phyloP scores from a whole-genome alignment of 2,113 vertebrate genomes.

The Nothobranchius furzeri region DNA sequence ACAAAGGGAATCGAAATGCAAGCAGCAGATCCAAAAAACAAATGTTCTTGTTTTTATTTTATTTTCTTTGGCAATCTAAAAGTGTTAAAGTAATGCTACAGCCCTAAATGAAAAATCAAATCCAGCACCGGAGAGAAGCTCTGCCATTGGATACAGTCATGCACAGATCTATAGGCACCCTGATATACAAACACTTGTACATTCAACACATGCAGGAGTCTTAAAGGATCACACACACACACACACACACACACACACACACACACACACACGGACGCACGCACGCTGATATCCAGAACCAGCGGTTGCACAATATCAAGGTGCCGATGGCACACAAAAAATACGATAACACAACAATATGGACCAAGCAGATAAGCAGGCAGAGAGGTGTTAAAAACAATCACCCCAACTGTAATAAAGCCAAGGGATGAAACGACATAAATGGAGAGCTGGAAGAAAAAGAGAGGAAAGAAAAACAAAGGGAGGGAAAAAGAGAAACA shows the following conservation, averaged over 20 bases:
- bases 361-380: conserved; percentile 81
- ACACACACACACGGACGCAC: conserved; percentile 29
- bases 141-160: conserved; percentile 51
- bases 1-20: conserved; percentile 39
- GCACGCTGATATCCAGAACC: conserved; percentile 55
- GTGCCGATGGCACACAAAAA: conserved; percentile 56
- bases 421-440: conserved; percentile 66
- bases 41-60: conserved; percentile 17
- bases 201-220: conserved; percentile 56
- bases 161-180: conserved; percentile 49
- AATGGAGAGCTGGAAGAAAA: conserved; percentile 68
- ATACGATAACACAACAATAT: conserved; percentile 70
- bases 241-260: neutral
- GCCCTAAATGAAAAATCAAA: conserved; percentile 42
- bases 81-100: conserved; percentile 16
- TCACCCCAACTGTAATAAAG: conserved; percentile 80
- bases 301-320: conserved; percentile 48
- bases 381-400: conserved; percentile 79
- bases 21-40: conserved; percentile 31
- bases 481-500: conserved; percentile 48
- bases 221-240: conserved; percentile 30
- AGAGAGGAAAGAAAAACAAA: conserved; percentile 60
- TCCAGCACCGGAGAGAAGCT: conserved; percentile 25
- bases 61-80: conserved; percentile 5
- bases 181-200: conserved; percentile 45